Percentiles rank a stretch among this genome's conserved stretches.
These are phyloP conservation scores for Guaruba guarouba DNA, from an alignment of 2,113 vertebrate species.

Conservation along the genomic window DNA sequence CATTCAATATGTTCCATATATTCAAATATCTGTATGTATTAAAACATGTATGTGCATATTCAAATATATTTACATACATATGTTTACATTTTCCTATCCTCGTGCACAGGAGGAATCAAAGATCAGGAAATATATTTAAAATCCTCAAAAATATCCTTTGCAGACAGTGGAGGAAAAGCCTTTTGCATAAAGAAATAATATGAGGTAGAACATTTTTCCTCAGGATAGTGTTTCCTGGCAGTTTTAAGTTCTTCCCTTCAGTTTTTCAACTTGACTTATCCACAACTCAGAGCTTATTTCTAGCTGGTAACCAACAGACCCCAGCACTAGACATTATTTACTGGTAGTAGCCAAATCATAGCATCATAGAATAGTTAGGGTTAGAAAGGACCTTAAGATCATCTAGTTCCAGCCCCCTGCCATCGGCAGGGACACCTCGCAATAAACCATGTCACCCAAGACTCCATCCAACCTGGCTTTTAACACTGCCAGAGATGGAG, in stretches of 20 bases:
- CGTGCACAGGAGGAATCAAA: not conserved
- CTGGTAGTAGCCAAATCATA: not conserved
- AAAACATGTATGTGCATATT: not conserved
- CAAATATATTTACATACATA: not conserved
- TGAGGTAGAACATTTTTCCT: not conserved
- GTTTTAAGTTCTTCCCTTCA: not conserved
- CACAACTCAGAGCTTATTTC: not conserved
- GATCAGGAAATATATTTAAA: not conserved
- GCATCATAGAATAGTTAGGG: no score
- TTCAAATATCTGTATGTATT: not conserved
- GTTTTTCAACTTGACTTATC: not conserved
- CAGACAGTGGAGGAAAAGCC: not conserved
- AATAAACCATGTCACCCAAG: not conserved
- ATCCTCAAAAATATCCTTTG: not conserved
- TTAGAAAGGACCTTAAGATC: not conserved
- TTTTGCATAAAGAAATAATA: not conserved
- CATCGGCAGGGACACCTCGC: not conserved
- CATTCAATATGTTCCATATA: not conserved
- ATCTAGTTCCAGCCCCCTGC: not conserved
- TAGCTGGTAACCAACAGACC: not conserved
- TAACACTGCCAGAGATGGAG: not conserved
- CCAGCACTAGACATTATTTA: not conserved
- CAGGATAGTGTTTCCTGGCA: fast-evolving
- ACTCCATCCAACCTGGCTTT: not conserved
- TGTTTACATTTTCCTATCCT: not conserved